A percentile compares a stretch with the other conserved stretches of the same genome.
These are phyloP conservation scores for Taxidea taxus DNA, from an alignment of 2,113 vertebrate species.

Conservation along the genomic window DNA sequence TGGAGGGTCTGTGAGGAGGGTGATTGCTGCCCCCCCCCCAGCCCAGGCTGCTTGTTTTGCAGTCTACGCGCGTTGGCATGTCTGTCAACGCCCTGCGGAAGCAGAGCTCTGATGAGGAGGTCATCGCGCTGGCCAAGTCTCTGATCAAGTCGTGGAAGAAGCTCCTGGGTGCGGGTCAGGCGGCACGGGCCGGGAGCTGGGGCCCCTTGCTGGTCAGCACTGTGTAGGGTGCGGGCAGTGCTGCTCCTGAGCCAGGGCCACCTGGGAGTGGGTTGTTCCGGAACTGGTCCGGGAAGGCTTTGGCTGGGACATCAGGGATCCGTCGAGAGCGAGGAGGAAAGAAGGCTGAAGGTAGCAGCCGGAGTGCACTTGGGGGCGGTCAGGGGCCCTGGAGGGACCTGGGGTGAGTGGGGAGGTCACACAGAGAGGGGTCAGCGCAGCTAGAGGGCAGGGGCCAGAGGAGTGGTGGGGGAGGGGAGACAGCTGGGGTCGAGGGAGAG, in stretches of 20 bases:
- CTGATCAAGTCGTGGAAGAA: constrained; percentile 99
- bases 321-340: neutral
- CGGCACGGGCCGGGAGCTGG: neutral
- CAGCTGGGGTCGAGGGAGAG: neutral
- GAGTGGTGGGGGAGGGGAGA: neutral
- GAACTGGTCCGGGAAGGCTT: neutral
- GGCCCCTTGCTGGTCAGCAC: neutral
- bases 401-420: neutral
- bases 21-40: neutral
- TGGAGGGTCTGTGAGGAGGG: neutral
- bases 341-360: neutral
- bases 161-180: constrained; percentile 86
- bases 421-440: neutral
- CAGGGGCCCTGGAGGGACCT: neutral
- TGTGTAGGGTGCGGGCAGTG: neutral
- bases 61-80: constrained; percentile 97
- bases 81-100: constrained; percentile 96
- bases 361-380: neutral
- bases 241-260: neutral
- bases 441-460: neutral
- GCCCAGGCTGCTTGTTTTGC: constrained; percentile 58
- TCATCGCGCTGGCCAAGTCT: constrained; percentile 93
- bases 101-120: constrained; percentile 94
- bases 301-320: neutral
- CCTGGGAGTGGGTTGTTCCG: neutral